Conservation (phyloP, 1,140 invertebrate genomes). For the Aricia agestis region DNA sequence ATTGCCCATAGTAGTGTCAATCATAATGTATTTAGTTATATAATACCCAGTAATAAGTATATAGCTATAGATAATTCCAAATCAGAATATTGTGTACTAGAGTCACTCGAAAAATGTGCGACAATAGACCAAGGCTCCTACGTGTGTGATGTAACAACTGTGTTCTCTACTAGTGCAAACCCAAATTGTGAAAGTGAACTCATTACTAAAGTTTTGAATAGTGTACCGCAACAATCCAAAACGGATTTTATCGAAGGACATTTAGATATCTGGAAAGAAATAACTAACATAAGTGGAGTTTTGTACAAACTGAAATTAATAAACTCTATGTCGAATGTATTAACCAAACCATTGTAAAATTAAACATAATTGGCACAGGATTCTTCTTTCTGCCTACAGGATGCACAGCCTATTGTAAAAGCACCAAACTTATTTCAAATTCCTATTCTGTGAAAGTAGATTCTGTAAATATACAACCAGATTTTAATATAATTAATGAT, state of each 20-base stretch:
- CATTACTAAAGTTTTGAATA: conserved; percentile 9
- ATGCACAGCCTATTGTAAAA: conserved; percentile 18
- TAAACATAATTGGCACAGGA: neutral
- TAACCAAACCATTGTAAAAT: neutral
- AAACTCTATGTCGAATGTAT: conserved; percentile 18
- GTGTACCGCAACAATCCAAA: conserved; percentile 14
- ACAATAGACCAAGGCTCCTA: neutral
- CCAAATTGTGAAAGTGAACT: conserved; percentile 20
- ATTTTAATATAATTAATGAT: no score
- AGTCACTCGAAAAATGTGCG: neutral
- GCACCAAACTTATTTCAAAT: neutral
- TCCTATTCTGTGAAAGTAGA: no score
- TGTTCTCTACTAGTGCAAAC: conserved; percentile 4
- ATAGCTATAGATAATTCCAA: conserved; percentile 27
- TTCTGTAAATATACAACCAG: no score
- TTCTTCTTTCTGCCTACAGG: neutral
- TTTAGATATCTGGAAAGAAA: conserved; percentile 20
- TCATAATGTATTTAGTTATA: neutral
- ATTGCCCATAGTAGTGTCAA: conserved; percentile 23
- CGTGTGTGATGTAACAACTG: neutral
- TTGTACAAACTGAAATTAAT: conserved; percentile 13
- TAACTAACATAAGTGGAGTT: conserved; percentile 24
- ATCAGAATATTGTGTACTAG: conserved; percentile 21
- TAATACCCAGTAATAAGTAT: conserved; percentile 25
- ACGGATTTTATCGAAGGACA: conserved; percentile 17